Evolutionary conservation across 2,113 vertebrate genomes (phyloP).

Genomic region (Phodopus roborovskii): DNA sequence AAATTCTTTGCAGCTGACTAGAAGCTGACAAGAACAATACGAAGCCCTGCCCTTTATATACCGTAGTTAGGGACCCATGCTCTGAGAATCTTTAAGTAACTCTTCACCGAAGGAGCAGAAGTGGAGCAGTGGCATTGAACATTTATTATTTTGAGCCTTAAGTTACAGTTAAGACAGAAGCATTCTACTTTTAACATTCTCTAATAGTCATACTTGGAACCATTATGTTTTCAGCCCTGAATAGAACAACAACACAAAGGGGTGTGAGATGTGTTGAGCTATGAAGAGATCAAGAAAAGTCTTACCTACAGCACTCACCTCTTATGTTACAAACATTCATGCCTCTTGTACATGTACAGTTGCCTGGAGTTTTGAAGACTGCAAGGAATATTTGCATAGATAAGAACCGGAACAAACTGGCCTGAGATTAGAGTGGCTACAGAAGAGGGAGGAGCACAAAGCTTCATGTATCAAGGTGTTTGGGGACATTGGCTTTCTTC

Average conservation of each 20-base stretch:
- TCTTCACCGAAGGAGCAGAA: neutral
- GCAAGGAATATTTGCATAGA: neutral
- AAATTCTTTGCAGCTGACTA: neutral
- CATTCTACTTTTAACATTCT: conserved; percentile 42
- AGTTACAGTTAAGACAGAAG: neutral
- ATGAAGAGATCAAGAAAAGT: neutral
- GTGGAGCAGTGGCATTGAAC: neutral
- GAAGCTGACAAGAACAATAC: neutral
- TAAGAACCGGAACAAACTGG: neutral
- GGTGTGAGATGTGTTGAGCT: neutral
- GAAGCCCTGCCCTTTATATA: neutral
- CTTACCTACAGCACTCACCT: neutral
- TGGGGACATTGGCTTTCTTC: neutral
- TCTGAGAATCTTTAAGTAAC: neutral
- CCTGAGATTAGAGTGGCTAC: neutral
- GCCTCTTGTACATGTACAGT: neutral
- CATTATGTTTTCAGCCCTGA: neutral
- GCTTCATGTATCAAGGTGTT: neutral
- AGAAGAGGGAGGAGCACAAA: neutral
- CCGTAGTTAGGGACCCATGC: neutral
- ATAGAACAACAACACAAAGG: neutral
- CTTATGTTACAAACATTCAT: neutral
- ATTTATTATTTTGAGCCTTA: conserved; percentile 2
- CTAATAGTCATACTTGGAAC: neutral
- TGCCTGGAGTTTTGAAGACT: conserved; percentile 2